Percentiles rank a stretch among this genome's conserved stretches.
Evolutionary conservation across 2,888 invertebrate species (phyloP).

Genomic region (Lepas anatifera): DNA sequence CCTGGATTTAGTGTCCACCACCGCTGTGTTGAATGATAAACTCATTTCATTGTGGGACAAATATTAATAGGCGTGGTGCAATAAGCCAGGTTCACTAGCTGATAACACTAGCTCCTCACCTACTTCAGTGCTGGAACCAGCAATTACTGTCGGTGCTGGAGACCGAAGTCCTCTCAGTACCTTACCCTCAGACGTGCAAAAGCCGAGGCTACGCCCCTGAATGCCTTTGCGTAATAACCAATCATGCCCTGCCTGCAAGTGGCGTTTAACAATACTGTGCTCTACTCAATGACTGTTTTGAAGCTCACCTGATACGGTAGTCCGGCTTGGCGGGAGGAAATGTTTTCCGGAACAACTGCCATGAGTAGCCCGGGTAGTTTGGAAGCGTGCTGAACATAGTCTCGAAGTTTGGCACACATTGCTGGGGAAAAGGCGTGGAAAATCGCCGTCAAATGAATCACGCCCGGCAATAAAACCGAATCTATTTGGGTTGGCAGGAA

Average conservation of each 20-base stretch:
- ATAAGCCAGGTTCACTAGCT: too few species aligned
- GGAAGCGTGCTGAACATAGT: conserved; percentile 1
- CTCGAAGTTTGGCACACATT: conserved; percentile 8
- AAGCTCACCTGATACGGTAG: not conserved
- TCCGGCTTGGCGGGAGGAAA: not conserved
- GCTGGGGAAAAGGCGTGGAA: not conserved
- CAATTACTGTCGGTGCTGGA: not conserved
- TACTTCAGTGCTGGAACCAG: not conserved
- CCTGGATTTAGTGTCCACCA: too few species aligned
- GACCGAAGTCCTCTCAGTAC: not conserved
- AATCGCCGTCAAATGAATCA: too few species aligned
- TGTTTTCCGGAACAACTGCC: not conserved
- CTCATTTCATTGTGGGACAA: too few species aligned
- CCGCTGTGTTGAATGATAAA: too few species aligned
- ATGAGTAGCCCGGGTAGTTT: not conserved
- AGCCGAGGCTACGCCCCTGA: not conserved
- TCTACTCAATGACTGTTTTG: too few species aligned
- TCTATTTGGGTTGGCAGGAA: too few species aligned
- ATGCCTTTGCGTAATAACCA: not conserved
- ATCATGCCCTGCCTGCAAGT: too few species aligned
- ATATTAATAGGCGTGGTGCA: too few species aligned
- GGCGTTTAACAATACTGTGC: too few species aligned
- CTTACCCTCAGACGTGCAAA: not conserved
- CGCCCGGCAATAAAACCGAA: too few species aligned
- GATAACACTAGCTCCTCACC: too few species aligned